Base-by-base conservation (phyloP, 2,797 vertebrate species). In the Agapornis canus region DNA sequence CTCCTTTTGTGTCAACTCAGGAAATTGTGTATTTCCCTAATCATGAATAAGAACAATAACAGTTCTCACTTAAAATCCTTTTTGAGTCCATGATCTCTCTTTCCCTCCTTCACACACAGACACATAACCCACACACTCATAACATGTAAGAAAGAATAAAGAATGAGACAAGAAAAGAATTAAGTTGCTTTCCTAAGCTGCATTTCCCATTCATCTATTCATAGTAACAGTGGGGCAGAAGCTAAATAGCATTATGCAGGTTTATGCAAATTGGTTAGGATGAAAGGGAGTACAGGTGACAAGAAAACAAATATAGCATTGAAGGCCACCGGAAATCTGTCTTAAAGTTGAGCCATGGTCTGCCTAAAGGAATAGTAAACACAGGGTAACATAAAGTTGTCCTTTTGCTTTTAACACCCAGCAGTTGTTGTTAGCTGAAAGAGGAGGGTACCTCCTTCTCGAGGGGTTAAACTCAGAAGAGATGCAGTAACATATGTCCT, bases 381-480 rank as follows among this genome's bases (percentile, higher is more conserved):
- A 25, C 7, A 29, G 61, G 14, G 40, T 15, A 59, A 40, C 21
- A 29, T 45, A 42, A 56, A 66, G 20, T 57, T 61, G 11, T 60
- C 63, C 69, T 90, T 80, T 91, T 68, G n/a, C 27, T 90, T 63
- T 20, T 39, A 94, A 66, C 10, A 51, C 19, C 17, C 39, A 37
- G 9, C 64, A 85, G 35, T 35, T 35, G 68, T 81, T 69, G 31
- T 59, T 59, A 39, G 80, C 83, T 43, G 26, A 80, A 95, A 92
- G 92, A 86, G 95, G 37, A 94, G 47, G 68, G 81, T 77, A 95
- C 89, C 86, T 97, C 71, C 87, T 43, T 96, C 93, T 89, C 72
- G 92, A 97, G 92, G 94, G 94, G 93, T 97, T 97, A 95, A 47
- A 79, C 91, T 98, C 95, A 96, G 96, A 97, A 97, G 95, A 98